Evolutionary conservation across 2,888 invertebrate genomes (phyloP), one percentile per base, ranked within the genome.

Genomic region (Bursaphelenchus okinawaensis): DNA sequence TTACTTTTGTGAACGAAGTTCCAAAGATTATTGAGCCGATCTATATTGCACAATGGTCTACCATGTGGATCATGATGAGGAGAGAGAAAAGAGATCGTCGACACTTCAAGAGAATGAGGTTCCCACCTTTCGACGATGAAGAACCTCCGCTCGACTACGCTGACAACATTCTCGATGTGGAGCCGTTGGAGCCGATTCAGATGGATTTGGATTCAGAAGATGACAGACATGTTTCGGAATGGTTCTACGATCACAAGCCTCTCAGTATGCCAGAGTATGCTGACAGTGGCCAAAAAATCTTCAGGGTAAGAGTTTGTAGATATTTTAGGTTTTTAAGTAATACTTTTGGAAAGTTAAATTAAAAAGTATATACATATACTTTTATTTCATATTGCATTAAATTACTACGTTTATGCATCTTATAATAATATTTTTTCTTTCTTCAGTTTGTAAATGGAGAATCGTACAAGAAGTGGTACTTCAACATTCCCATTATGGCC

Each of bases 1-100:
- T 99, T 68, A 96, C 98, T 7, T 99, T 99, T 85, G 95, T 98
- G 4, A 98, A 99, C 86, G 98, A 99, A 87, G 98, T 99, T 79
- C 98, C 98, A 1, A 95, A 96, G 93, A 94, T 96, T 3, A 91
- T 98, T 76, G 98, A 99, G 83, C 98, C 98, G 0, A 91, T 96
- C 6, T 99, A 96, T 83, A 94, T 99, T 74, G 96, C 96, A 0
- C 98, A 99, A 83, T 99, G 98, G 98, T 96, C 95, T 52, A 93
- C 96, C 0, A 98, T 99, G 96, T 99, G 98, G 98, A 96, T 99
- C 76, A 98, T 98, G 95, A 59, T 59, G 60, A n/a, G 60, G 19
- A 51, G 71, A 9, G 78, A 99, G 83, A 98, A 99, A 84, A 87
- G 98, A 71, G 98, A 98, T 86, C 90, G 98, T 83, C 88, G 96